Conservation (phyloP, 2,797 vertebrate genomes). For the Clarias fuscus region DNA sequence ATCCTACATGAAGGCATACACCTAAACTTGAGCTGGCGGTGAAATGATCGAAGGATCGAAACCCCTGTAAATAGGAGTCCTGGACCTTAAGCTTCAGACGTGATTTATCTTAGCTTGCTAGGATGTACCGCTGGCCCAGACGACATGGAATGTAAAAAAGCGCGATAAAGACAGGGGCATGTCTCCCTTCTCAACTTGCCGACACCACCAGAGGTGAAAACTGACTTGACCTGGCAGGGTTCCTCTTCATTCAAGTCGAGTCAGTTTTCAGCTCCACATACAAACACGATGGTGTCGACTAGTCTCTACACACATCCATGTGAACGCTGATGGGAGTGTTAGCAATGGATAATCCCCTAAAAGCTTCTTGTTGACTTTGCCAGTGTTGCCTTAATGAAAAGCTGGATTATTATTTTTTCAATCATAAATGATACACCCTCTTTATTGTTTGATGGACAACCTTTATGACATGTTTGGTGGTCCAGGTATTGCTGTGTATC, state of each 20-base stretch:
- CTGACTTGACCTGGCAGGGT: constrained; percentile 55
- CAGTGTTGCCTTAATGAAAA: constrained; percentile 14
- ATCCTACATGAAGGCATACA: constrained; percentile 1
- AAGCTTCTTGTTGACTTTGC: constrained; percentile 35
- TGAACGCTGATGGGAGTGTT: neutral
- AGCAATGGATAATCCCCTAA: constrained; percentile 27
- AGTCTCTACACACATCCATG: neutral
- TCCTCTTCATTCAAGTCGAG: constrained; percentile 30
- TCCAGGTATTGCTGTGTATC: no score
- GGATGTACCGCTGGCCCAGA: constrained; percentile 40
- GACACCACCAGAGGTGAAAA: constrained; percentile 51
- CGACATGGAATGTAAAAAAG: constrained; percentile 48
- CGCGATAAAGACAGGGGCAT: constrained; percentile 46
- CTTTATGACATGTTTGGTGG: no score
- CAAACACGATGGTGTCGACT: constrained; percentile 13
- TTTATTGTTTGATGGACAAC: neutral
- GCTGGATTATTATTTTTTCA: neutral
- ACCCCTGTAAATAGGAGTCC: constrained; percentile 29
- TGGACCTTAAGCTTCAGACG: constrained; percentile 40
- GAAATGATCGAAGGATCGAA: constrained; percentile 19
- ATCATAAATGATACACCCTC: constrained; percentile 16
- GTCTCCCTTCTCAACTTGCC: constrained; percentile 51
- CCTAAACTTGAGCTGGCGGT: constrained; percentile 19
- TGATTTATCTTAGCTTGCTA: constrained; percentile 52
- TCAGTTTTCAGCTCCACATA: constrained; percentile 27